Evolutionary conservation across 2,888 invertebrate species (phyloP), one percentile per base, ranked within the genome.

Genomic region (Girardia tigrina): DNA sequence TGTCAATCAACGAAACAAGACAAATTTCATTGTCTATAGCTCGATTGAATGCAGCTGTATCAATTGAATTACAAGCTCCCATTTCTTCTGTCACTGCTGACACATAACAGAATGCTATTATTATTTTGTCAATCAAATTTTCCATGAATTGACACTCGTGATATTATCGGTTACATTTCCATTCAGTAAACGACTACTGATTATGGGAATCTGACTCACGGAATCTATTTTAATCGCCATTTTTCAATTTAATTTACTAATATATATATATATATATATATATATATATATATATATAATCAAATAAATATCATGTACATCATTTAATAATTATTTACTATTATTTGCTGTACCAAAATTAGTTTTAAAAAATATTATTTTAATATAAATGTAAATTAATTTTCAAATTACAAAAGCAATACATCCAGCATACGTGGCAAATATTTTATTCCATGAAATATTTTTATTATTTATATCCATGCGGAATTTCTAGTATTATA

Each of bases 11-110:
- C 4, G 56, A 56, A 56, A 56, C 56, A 56, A 56, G 56, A 56
- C 56, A 56, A 56, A 56, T 56, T 56, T 56, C 56, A 56, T 56
- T 56, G 56, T 56, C 56, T 56, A 56, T 56, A 56, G 56, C 56
- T 56, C 56, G 56, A 56, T 12, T 56, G 56, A 56, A 56, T 56
- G 56, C 56, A 56, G 56, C 56, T 56, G 56, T 56, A 56, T 56
- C 56, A 56, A 12, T 56, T 56, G 56, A 56, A 56, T 56, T 56
- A 56, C 56, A 56, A 56, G 56, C 56, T 56, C 56, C 56, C 56
- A 56, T 56, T 56, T 56, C 56, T 56, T 56, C 56, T 56, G 56
- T 56, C 56, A 56, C 56, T 56, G n/a, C 56, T 56, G 56, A 56
- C 56, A 56, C 56, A 56, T 56, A 56, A 56, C 56, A 56, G 56